Base-by-base conservation (phyloP, 1,140 invertebrate genomes). In the Macrobrachium nipponense region DNA sequence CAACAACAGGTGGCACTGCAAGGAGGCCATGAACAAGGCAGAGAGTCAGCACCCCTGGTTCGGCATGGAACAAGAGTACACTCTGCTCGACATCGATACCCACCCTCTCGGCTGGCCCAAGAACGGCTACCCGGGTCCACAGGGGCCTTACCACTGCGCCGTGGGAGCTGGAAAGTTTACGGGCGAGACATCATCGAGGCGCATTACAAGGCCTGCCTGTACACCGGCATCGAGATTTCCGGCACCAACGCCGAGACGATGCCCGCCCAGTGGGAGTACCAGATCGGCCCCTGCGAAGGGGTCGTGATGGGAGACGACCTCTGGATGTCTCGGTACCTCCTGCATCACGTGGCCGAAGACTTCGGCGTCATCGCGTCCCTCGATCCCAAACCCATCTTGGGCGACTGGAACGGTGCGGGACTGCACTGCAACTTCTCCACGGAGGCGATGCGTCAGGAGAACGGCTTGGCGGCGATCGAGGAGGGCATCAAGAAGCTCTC, bases 181-280 rank as follows among this genome's bases (percentile, higher is more conserved):
- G 68, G 68, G 2, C 68, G 68, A 23, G 68, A 70, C 20, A 43
- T 70, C 23, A 43, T 70, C 12, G 68, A 70, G 20, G 68, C 68
- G 14, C 68, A 70, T 5, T 70, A 70, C 20, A 23, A 43, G 23
- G 68, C 68, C 0, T 70, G 68, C 20, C 17, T 70, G 12, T 70
- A 70, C 23, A 70, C 68, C 14, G 68, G 68, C 23, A 70, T 70
- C 6, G 36, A 70, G 12, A 70, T 70, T n/a, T 12, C 36, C 20
- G 68, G 68, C 17, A 70, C 68, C 10, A 70, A 70, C 8, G 68
- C 68, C 11, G 68, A 70, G 68, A 70, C 68, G 5, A 70, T 70
- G 68, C 68, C 68, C 0, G 68, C 68, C 68, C 68, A 70, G 68
- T 70, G 68, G 68, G 68, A 70, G 68, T 70, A 27, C 68, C 68